Base-by-base conservation (phyloP, 2,113 vertebrate species). In the Marmota monax region DNA sequence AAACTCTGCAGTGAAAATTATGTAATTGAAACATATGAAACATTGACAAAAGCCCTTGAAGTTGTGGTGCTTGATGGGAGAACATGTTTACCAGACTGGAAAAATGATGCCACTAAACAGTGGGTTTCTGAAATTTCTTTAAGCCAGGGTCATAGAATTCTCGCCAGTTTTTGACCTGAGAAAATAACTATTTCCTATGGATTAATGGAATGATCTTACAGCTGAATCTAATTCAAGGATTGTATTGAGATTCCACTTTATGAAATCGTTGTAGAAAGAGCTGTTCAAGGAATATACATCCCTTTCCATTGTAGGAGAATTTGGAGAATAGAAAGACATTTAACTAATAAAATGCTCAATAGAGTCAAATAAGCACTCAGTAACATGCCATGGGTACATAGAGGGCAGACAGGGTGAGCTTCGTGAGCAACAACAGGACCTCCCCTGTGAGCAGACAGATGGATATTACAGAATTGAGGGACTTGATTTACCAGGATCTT, bases 1-100 rank as follows among this genome's bases (percentile, higher is more conserved):
- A 90, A 80, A 56, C 5, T 39, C 16, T 65, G 79, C 14, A 34
- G 58, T 82, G 72, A 88, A 89, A 86, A 80, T 89, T 56, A 83
- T 84, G 83, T 84, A 83, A 80, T 65, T 42, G 56, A 82, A 12
- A 10, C 16, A 32, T 32, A n/a, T 51, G 37, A 82, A 84, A 94
- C 88, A 17, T 53, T 95, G 84, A 89, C 84, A 93, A 45, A 93
- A 85, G 79, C 4, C 29, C 39, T 90, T 84, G 32, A 72, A 77
- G 18, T 32, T 77, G 32, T 79, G 45, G 32, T 7, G 7, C 9
- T n/a, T 77, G 69, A 51, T 39, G 65, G 70, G 84, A 89, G 13
- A 88, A 20, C 22, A 45, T 34, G 42, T 58, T 72, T 92, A 48
- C 3, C 48, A 20, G 37, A 22, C 34, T 2, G 74, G 39, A 67